phyloP scores from a whole-genome alignment of 1,140 invertebrate genomes.

The Daktulosphaira vitifoliae region DNA sequence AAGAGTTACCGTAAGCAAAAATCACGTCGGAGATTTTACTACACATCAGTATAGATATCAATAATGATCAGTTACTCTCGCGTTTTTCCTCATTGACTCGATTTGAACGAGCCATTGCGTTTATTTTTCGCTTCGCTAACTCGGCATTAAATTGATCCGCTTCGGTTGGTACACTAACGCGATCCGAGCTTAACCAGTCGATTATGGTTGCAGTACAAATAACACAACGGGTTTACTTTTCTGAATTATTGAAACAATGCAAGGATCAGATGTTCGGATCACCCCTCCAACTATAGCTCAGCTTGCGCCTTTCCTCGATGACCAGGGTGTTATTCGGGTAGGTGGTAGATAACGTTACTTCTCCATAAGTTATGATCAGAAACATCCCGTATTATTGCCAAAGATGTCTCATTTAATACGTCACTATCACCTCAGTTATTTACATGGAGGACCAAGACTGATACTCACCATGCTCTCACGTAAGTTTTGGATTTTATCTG shows the following conservation, averaged over 20 bases:
- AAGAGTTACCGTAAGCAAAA: too few relatives aligned
- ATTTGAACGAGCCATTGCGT: not conserved
- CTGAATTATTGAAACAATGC: not conserved
- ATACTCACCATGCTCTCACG: not conserved
- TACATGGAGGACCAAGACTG: not conserved
- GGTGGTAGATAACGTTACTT: too few relatives aligned
- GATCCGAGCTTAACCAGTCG: not conserved
- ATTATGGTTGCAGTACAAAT: not conserved
- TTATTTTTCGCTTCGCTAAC: not conserved
- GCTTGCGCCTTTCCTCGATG: too few relatives aligned
- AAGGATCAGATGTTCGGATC: not conserved
- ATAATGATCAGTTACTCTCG: not conserved
- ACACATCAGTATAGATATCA: too few relatives aligned
- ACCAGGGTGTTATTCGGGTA: too few relatives aligned
- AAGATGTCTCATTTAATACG: not conserved
- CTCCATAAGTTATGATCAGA: too few relatives aligned
- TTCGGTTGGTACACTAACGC: not conserved
- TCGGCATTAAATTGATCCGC: not conserved
- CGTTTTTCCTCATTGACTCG: not conserved
- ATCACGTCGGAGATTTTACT: too few relatives aligned
- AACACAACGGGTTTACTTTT: not conserved
- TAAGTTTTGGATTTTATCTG: not conserved
- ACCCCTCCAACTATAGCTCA: not conserved
- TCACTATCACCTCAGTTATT: not conserved
- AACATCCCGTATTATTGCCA: not conserved